Evolutionary conservation across 2,797 vertebrate genomes (phyloP).

Genomic region (Anableps anableps): DNA sequence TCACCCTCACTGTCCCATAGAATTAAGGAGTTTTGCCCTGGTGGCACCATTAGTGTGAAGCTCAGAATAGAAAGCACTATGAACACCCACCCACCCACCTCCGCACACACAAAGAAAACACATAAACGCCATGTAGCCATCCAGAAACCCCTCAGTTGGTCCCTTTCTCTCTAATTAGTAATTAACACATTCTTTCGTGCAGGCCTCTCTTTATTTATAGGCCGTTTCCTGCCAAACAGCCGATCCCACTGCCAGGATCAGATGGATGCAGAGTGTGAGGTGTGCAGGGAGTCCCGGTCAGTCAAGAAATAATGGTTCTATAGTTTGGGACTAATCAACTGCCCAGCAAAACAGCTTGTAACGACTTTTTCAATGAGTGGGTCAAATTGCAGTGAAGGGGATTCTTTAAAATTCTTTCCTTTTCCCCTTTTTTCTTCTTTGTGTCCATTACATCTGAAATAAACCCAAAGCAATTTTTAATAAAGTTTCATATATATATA

Average conservation of each 20-base stretch:
- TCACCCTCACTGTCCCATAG: slow-evolving; percentile 50
- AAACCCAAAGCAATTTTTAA: too few relatives aligned
- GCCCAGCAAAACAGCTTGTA: slow-evolving; percentile 56
- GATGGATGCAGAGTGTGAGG: slow-evolving; percentile 77
- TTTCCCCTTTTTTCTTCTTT: too few relatives aligned
- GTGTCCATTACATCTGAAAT: too few relatives aligned
- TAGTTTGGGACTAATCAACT: slow-evolving; percentile 54
- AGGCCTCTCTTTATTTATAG: slow-evolving; percentile 81
- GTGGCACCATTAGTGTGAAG: slow-evolving; percentile 38
- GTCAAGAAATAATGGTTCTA: slow-evolving; percentile 53
- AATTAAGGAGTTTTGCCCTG: slow-evolving; percentile 57
- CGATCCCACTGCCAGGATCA: slow-evolving; percentile 83
- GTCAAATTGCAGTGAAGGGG: slow-evolving; percentile 45
- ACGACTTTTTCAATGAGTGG: slow-evolving; percentile 50
- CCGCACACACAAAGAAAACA: slow-evolving; percentile 26
- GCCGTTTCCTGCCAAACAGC: slow-evolving; percentile 81
- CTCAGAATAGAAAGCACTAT: slow-evolving; percentile 44
- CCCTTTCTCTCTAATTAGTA: slow-evolving; percentile 80
- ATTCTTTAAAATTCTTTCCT: too few relatives aligned
- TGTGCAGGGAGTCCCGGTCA: slow-evolving; percentile 42
- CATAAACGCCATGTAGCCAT: slow-evolving; percentile 49
- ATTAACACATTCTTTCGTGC: slow-evolving; percentile 83
- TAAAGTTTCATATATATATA: too few relatives aligned
- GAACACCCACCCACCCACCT: slow-evolving; percentile 21
- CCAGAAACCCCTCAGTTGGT: slow-evolving; percentile 57